Conservation (phyloP, 2,888 invertebrate species). For the Drosophila testacea region DNA sequence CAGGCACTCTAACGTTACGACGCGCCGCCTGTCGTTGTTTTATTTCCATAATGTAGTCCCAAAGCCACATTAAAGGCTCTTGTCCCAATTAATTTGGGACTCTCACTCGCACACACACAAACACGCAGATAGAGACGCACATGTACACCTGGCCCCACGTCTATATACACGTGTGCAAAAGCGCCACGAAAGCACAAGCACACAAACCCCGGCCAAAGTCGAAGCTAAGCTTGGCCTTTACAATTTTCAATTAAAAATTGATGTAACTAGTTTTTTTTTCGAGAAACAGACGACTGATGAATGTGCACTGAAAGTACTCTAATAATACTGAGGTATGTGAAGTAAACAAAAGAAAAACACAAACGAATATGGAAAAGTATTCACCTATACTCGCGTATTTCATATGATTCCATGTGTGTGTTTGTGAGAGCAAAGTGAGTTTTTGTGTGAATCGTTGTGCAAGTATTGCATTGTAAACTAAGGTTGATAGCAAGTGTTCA, state of each 20-base stretch:
- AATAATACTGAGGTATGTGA: constrained; percentile 38
- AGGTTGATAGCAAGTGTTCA: constrained; percentile 26
- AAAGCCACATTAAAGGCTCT: constrained; percentile 75
- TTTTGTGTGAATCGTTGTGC: constrained; percentile 17
- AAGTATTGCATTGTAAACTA: constrained; percentile 12
- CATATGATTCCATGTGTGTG: constrained; percentile 2
- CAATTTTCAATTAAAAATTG: constrained; percentile 22
- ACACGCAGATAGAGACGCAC: neutral
- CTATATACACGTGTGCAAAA: constrained; percentile 61
- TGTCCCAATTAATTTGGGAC: constrained; percentile 24
- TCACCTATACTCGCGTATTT: constrained; percentile 11
- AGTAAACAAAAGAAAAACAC: constrained; percentile 70
- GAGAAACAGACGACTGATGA: constrained; percentile 3
- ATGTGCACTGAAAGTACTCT: constrained; percentile 28
- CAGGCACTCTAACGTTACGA: constrained; percentile 65
- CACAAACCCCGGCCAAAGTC: constrained; percentile 44
- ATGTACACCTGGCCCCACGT: constrained; percentile 34
- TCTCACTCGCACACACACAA: constrained; percentile 8
- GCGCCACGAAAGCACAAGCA: constrained; percentile 64
- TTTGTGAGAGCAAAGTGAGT: constrained; percentile 11
- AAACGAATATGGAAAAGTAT: constrained; percentile 43
- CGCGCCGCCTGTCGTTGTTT: constrained; percentile 67
- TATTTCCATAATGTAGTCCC: constrained; percentile 77
- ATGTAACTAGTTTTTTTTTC: constrained; percentile 11
- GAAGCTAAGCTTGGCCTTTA: constrained; percentile 49